Evolutionary conservation across 1,140 invertebrate species (phyloP), one percentile per base, ranked within the genome.

Genomic region (Hetaerina americana): DNA sequence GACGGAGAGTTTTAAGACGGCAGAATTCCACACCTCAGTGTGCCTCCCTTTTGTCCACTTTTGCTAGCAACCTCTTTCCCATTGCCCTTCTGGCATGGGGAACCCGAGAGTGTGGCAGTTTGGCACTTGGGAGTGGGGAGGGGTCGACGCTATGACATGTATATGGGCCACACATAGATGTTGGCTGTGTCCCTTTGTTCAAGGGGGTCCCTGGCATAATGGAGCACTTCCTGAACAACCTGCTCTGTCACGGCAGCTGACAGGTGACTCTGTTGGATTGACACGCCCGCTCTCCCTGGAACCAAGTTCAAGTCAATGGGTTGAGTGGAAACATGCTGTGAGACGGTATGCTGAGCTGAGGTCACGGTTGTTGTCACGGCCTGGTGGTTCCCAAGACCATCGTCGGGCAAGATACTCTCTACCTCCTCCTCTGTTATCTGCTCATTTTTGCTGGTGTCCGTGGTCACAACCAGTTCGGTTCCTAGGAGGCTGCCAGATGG

Each of bases 131-230:
- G 22, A 18, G 15, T 57, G 40, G 40, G 22, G 40, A 57, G 40
- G 40, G 40, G 40, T 57, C 15, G 40, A 57, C 40, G 70, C 68
- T 73, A 75, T 66, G 72, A 69, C 74, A 75, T 75, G 25, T 74
- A 76, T 22, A 77, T 75, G 29, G 76, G 75, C 75, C 75, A 77
- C 5, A 77, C 75, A 72, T 76, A 77, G 22, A 77, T 67, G 66
- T 75, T 76, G 27, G 73, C 72, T 68, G 73, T 72, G 31, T 73
- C 73, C 24, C 76, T 68, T 22, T 76, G 73, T 25, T 76, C 76
- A 40, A 77, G 68, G 15, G 74, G 69, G 40, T 77, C 76, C 24
- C 74, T 49, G 24, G 72, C 49, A 66, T 75, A 74, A 25, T 72
- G 72, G n/a, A 75, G 57, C 24, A 75, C 75, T 0, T 75, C 76